Base-by-base conservation (phyloP, 1,140 invertebrate species). In the Metaphire vulgaris region DNA sequence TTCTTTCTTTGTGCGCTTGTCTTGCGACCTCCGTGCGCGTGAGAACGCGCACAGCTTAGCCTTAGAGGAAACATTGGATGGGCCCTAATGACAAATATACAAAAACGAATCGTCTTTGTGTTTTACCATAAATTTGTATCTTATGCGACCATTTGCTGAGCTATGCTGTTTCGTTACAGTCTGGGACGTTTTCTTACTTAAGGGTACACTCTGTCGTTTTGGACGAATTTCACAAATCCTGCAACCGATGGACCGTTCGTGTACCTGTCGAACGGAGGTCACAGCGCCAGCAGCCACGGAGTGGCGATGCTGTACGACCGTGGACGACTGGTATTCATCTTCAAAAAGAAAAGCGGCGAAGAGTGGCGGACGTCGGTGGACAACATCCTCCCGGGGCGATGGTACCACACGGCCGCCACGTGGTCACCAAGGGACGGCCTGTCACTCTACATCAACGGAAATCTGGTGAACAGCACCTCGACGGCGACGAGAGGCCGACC, bases 221-320 rank as follows among this genome's bases (percentile, higher is more conserved):
- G 85, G 85, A 16, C 85, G 0, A 81, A 83, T 74, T 83, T 86
- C 72, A 77, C 78, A 2, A 71, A 78, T 12, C 76, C 77, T 1
- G 26, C 56, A 14, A 79, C 78, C 6, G 72, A 77, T n/a, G 77
- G 76, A 29, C 74, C 81, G 67, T 80, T 79, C 14, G 81, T 85
- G 16, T 86, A 84, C 76, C 67, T 86, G 78, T 84, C 85, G 2
- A 86, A 85, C 74, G 85, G 85, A 0, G 85, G 83, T 12, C 83
- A 86, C 64, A 77, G 76, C 15, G 2, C 72, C 1, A 73, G 80
- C 29, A 81, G 78, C 15, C 84, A 86, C 79, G 85, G 85, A n/a
- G 80, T 86, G 1, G 83, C 85, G 33, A 83, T 86, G 82, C 74
- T 78, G 34, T 86, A 86, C 76, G 76, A 79, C 34, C 81, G 31